Percentiles rank a stretch among this genome's conserved stretches.
phyloP scores from a whole-genome alignment of 2,113 vertebrate genomes.

The Gulo gulo region DNA sequence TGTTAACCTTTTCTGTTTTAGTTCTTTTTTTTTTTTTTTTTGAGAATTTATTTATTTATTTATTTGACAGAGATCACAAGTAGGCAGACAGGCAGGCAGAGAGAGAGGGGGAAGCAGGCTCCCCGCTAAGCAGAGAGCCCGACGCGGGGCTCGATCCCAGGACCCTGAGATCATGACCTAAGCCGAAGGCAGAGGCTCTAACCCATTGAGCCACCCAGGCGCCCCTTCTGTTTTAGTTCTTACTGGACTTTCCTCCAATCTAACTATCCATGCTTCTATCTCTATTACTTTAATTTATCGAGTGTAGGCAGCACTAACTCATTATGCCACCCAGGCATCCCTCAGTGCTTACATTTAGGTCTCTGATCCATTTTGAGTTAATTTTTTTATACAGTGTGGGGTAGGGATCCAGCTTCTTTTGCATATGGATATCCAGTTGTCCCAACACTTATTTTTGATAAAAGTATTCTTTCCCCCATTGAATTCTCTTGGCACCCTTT shows the following conservation, averaged over 20 bases:
- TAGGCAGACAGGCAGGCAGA: no score
- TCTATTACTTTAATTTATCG: not conserved
- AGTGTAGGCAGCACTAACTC: not conserved
- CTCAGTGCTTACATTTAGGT: not conserved
- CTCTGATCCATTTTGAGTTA: not conserved
- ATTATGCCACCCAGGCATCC: not conserved
- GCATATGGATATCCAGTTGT: not conserved
- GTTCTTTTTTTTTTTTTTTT: not conserved
- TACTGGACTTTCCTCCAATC: not conserved
- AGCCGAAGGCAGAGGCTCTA: no score
- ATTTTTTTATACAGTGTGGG: not conserved
- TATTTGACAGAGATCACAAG: no score
- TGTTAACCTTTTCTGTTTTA: not conserved
- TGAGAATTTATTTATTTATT: no score
- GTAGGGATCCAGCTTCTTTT: not conserved
- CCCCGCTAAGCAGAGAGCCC: no score
- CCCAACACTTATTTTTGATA: not conserved
- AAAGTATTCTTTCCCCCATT: not conserved
- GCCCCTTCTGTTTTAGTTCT: not conserved
- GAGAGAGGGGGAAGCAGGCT: no score
- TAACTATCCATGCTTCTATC: not conserved
- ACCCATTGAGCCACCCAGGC: no score
- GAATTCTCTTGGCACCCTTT: not conserved
- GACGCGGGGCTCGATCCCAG: no score
- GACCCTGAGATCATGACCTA: no score